Base-by-base conservation (phyloP, 2,888 invertebrate genomes). In the Lycia hirtaria region DNA sequence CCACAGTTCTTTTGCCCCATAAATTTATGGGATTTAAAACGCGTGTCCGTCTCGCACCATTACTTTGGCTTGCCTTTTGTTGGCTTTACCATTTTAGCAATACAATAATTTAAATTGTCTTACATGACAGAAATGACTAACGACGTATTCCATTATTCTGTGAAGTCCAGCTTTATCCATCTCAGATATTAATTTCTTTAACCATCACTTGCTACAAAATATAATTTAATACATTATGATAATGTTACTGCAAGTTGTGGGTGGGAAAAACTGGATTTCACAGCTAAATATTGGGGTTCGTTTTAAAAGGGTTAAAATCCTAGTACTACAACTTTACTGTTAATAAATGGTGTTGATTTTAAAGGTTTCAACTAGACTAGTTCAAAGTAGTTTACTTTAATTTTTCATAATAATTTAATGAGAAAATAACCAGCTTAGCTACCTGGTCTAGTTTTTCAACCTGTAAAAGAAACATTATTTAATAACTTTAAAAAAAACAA, bases 401-500 rank as follows among this genome's bases (percentile, higher is more conserved):
- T n/a, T n/a, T n/a, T n/a, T n/a, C n/a, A n/a, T n/a, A n/a, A n/a
- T n/a, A n/a, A n/a, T n/a, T n/a, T n/a, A n/a, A n/a, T n/a, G n/a
- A n/a, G n/a, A n/a, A n/a, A n/a, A n/a, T n/a, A n/a, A n/a, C n/a
- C n/a, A n/a, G n/a, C n/a, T n/a, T n/a, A n/a, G n/a, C n/a, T 24
- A 24, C 6, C 24, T 9, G 1, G 9, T 24, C 30, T 30, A 30
- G 30, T n/a, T 30, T 4, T 30, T 9, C n/a, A 30, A 30, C 1
- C 12, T 30, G 10, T 35, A 3, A 35, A 14, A 17, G 4, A 14
- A 12, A 12, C 12, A 30, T 3, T 62, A 58, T 54, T 53, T 56
- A 20, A 30, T 54, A 33, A 32, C 15, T 43, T 44, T 51, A 28
- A 12, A 55, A 64, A 61, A 70, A 71, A 66, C 70, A 65, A 62